phyloP scores from a whole-genome alignment of 2,113 vertebrate genomes.

The Rhipidura dahli region DNA sequence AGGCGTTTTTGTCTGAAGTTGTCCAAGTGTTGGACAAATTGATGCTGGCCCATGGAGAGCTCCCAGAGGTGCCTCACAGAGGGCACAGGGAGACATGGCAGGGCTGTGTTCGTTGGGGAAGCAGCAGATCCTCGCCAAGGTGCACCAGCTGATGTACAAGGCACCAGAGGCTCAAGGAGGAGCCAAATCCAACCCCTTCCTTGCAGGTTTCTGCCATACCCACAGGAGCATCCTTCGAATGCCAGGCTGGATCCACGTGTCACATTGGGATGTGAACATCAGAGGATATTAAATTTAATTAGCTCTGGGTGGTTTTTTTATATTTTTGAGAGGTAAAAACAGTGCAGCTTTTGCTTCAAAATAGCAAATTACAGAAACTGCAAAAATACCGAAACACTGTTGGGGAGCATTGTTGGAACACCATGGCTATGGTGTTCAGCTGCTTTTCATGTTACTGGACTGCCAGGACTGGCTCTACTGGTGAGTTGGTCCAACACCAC shows the following conservation, averaged over 20 bases:
- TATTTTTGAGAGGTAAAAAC: not conserved
- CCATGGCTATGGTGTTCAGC: not conserved
- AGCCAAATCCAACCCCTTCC: not conserved
- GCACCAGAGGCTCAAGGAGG: not conserved
- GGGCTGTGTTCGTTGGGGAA: not conserved
- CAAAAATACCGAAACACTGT: rapidly evolving
- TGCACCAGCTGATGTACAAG: rapidly evolving
- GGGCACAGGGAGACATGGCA: not conserved
- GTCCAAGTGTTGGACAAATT: rapidly evolving
- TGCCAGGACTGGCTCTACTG: not conserved
- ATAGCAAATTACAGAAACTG: not conserved
- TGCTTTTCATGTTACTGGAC: not conserved
- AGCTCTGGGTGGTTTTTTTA: not conserved
- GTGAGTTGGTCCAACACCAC: not conserved
- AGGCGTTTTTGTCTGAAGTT: not conserved
- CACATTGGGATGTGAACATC: not conserved
- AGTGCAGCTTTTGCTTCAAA: not conserved
- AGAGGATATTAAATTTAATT: not conserved
- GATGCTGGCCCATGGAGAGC: not conserved
- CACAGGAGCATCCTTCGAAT: not conserved
- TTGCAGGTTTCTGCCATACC: not conserved
- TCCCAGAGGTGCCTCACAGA: not conserved
- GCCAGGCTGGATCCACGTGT: not conserved
- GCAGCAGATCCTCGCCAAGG: not conserved
- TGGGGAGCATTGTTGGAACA: not conserved